Base-by-base conservation (phyloP, 2,888 invertebrate genomes). In the Tanytarsus gracilentus region DNA sequence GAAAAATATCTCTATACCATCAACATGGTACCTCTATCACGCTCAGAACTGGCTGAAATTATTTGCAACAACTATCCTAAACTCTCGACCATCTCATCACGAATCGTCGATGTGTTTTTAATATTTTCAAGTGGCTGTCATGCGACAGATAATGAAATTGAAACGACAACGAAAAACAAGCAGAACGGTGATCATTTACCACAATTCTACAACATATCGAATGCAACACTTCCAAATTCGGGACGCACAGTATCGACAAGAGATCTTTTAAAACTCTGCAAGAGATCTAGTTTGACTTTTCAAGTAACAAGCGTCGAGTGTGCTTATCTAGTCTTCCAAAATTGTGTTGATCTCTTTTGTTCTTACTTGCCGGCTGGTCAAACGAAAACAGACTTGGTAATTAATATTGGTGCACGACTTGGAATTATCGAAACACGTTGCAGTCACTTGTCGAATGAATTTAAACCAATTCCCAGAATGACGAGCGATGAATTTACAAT, bases 231-330 rank as follows among this genome's bases (percentile, higher is more conserved):
- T 25, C 65, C 68, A 2, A 72, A 70, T 62, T 73, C 73, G 0
- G 81, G 82, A 1, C 77, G 89, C 65, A 72, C 85, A 48, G 86
- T 84, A 21, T 88, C 89, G 0, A 87, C 88, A 0, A 81, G 96
- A 65, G 97, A 97, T 77, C 78, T 97, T 51, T 82, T 96, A 65
- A 96, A 95, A 71, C 89, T 94, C 84, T 96, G 95, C 68, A 77
- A 82, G 4, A 78, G 97, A 68, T 82, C 91, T 4, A 79, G 83
- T 9, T 74, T 80, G 11, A 83, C 84, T 66, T 89, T 88, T 70
- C 81, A 86, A 62, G 82, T 88, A 0, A 79, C 85, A 0, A 86
- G 86, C 62, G 62, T 70, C 0, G 74, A 74, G 62, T 73, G 74
- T 63, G 74, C 74, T 2, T 73, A 73, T 64, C 72, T 71, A 63